Evolutionary conservation across 2,888 invertebrate species (phyloP).

Genomic region (Phytoseiulus persimilis): DNA sequence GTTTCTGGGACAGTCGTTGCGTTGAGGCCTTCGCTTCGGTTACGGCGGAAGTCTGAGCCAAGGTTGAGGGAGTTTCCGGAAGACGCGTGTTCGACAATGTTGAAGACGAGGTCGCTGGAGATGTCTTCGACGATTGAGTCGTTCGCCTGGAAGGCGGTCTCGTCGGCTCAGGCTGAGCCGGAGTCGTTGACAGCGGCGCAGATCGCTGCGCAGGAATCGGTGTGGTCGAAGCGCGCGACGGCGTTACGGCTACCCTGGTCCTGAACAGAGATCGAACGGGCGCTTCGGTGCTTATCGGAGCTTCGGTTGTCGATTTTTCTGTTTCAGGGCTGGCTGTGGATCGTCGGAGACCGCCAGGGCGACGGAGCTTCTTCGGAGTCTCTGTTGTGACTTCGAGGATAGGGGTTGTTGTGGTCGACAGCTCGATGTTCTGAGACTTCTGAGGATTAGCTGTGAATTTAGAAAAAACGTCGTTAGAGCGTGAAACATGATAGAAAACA

Average conservation of each 20-base stretch:
- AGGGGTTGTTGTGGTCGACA: neutral
- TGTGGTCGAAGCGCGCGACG: neutral
- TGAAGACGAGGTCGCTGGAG: constrained; percentile 1
- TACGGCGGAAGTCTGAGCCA: neutral
- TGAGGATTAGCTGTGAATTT: neutral
- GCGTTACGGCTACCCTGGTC: constrained; percentile 1
- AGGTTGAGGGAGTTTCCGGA: neutral
- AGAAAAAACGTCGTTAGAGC: no score
- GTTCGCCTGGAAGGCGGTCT: neutral
- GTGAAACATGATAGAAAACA: no score
- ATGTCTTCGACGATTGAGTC: neutral
- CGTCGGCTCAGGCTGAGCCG: neutral
- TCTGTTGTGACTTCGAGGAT: neutral
- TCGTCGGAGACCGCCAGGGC: neutral
- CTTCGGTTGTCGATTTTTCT: neutral
- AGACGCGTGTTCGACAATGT: neutral
- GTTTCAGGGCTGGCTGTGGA: neutral
- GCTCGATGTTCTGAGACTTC: neutral
- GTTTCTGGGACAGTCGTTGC: neutral
- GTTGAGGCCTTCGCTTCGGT: neutral
- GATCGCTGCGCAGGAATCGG: neutral
- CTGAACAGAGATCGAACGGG: neutral
- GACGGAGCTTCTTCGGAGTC: neutral
- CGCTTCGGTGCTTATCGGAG: neutral
- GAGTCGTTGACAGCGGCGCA: neutral